Evolutionary conservation across 2,797 vertebrate species (phyloP).

Genomic region (Salarias fasciatus): DNA sequence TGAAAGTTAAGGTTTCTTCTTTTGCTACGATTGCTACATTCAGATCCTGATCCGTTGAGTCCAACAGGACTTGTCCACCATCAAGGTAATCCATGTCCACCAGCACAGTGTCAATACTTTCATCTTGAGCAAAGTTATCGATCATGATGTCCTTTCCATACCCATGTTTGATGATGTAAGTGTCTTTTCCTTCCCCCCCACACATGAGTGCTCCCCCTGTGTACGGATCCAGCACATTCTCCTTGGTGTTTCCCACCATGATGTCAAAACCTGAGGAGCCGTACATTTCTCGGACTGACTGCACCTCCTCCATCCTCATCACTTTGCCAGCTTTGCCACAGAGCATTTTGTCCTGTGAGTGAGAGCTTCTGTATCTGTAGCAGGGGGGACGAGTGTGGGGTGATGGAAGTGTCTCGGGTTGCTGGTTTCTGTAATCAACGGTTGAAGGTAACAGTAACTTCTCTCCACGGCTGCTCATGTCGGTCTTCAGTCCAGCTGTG

Average conservation of each 20-base stretch:
- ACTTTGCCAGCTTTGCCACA: constrained; percentile 2
- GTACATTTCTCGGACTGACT: constrained; percentile 53
- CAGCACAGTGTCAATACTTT: constrained; percentile 42
- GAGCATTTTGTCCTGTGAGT: neutral
- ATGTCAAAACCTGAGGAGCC: constrained; percentile 58
- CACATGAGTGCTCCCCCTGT: constrained; percentile 47
- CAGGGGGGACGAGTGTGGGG: too few relatives aligned
- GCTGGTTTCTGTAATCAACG: constrained; percentile 39
- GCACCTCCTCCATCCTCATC: constrained; percentile 10
- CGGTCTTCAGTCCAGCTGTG: constrained; percentile 41
- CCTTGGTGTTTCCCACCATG: constrained; percentile 60
- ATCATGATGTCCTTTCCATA: constrained; percentile 26
- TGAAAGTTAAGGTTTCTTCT: constrained; percentile 14
- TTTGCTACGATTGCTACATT: constrained; percentile 17
- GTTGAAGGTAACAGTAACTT: constrained; percentile 34
- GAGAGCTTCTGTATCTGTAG: neutral
- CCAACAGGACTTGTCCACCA: neutral
- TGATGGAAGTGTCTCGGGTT: constrained; percentile 10
- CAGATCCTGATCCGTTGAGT: constrained; percentile 1
- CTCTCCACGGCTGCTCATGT: constrained; percentile 12
- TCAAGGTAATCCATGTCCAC: constrained; percentile 59
- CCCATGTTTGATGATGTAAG: constrained; percentile 54
- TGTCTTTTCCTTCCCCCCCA: constrained; percentile 60
- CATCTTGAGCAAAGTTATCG: constrained; percentile 60
- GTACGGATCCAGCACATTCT: constrained; percentile 60